phyloP scores from a whole-genome alignment of 2,113 vertebrate species.

The Cavia aperea region DNA sequence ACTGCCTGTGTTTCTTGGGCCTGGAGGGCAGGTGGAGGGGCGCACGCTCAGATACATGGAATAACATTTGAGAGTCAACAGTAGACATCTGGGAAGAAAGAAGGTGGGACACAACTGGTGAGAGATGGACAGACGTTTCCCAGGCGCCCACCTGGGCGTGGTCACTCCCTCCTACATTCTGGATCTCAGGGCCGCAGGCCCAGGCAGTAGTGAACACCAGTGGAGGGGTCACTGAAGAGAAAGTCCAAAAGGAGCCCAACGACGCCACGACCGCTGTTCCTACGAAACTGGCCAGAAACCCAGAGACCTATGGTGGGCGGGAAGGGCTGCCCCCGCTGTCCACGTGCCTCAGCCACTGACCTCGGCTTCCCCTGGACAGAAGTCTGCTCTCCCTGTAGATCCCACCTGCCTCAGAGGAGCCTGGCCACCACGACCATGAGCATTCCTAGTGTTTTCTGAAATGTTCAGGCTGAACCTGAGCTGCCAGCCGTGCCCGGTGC shows the following conservation, averaged over 20 bases:
- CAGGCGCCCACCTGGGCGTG: not conserved
- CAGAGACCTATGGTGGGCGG: no score
- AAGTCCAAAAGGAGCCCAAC: not conserved
- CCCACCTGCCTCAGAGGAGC: not conserved
- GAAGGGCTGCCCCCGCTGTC: not conserved
- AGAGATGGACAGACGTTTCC: not conserved
- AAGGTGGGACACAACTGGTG: not conserved
- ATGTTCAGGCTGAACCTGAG: not conserved
- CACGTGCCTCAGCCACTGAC: not conserved
- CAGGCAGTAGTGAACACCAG: not conserved
- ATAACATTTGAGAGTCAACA: rapidly evolving
- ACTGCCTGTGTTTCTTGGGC: not conserved
- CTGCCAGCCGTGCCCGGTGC: no score
- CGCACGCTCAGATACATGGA: rapidly evolving
- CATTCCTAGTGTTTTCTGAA: not conserved
- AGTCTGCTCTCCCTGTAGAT: not conserved
- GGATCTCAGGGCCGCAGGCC: not conserved
- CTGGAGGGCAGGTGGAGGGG: rapidly evolving
- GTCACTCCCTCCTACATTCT: not conserved
- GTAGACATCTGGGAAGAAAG: not conserved
- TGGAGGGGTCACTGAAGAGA: not conserved
- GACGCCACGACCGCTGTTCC: not conserved
- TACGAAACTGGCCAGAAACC: not conserved
- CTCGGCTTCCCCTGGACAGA: not conserved
- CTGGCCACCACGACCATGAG: not conserved